Evolutionary conservation across 2,888 invertebrate genomes (phyloP), one percentile per base, ranked within the genome.

Genomic region (Sepiola atlantica): DNA sequence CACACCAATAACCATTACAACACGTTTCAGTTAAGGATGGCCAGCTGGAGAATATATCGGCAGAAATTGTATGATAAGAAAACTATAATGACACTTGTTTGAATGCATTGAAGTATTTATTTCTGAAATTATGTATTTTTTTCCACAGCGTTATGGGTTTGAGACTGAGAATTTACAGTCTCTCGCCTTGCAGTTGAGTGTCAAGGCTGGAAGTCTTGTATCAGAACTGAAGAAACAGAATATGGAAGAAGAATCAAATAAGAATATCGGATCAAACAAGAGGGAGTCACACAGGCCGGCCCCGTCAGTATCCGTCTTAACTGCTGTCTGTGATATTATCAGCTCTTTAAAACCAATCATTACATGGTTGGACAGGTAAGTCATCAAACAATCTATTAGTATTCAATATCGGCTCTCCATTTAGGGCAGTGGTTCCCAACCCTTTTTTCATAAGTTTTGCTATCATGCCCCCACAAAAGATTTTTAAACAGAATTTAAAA

Each of bases 101-200:
- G n/a, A 16, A 94, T 24, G 21, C n/a, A 24, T 24, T 35, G 24
- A 35, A 32, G 54, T 90, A 24, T 18, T 77, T 57, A 18, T 90
- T 55, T n/a, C 91, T 57, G 35, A 54, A 45, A 77, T 28, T 61
- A 32, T 94, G 93, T 77, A 4, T 95, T 95, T 96, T 96, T 96
- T 95, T 95, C 97, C 97, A 92, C 97, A 99, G 99, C 99, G 99
- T 97, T 99, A 98, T 98, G 99, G 99, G 97, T 97, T 99, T 96
- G 98, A 99, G 95, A 98, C 98, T 96, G 99, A 99, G 97, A 99
- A 99, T 97, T 98, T 99, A 95, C 99, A 99, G 97, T 98, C 98
- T 96, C 98, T 99, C 96, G 99, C 99, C 0, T 97, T 99, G 96
- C 98, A 98, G 96, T 98, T 99, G 95, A 98, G 98, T 0, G 98